These are phyloP conservation scores for Pachliopta kotzebuea DNA, from an alignment of 2,888 invertebrate species.

Conservation along the genomic window DNA sequence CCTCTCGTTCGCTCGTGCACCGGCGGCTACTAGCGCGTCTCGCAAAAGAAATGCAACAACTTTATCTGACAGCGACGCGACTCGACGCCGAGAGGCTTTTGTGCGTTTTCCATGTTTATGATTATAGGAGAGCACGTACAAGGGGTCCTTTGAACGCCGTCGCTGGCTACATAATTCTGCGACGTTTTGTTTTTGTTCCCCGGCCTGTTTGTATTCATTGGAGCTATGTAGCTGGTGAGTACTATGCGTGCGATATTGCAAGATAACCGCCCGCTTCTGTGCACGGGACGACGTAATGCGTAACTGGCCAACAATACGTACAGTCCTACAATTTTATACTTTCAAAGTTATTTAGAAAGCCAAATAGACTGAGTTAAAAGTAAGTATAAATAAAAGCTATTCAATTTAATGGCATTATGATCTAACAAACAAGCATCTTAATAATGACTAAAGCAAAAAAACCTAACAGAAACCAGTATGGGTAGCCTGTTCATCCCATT, in stretches of 20 bases:
- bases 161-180: slow-evolving; percentile 61
- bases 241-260: slow-evolving; percentile 36
- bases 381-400: background rate
- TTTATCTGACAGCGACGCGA: slow-evolving; percentile 77
- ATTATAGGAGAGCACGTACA: slow-evolving; percentile 77
- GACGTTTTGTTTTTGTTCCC: slow-evolving; percentile 65
- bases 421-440: background rate
- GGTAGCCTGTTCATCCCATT: background rate
- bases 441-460: background rate
- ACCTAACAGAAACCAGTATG: slow-evolving; percentile 5
- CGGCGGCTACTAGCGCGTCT: slow-evolving; percentile 47
- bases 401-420: background rate
- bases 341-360: background rate
- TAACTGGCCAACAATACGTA: background rate
- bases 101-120: slow-evolving; percentile 80
- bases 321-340: background rate
- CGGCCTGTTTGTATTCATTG: slow-evolving; percentile 49
- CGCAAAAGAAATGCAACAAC: slow-evolving; percentile 77
- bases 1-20: slow-evolving; percentile 56
- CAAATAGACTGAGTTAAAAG: no score
- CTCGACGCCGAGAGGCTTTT: slow-evolving; percentile 76
- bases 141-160: slow-evolving; percentile 73
- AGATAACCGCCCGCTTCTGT: slow-evolving; percentile 37
- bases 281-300: slow-evolving; percentile 37
- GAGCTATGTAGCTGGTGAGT: slow-evolving; percentile 36